These are phyloP conservation scores for Drosophila oshimai DNA, from an alignment of 1,140 invertebrate species.

Conservation along the genomic window DNA sequence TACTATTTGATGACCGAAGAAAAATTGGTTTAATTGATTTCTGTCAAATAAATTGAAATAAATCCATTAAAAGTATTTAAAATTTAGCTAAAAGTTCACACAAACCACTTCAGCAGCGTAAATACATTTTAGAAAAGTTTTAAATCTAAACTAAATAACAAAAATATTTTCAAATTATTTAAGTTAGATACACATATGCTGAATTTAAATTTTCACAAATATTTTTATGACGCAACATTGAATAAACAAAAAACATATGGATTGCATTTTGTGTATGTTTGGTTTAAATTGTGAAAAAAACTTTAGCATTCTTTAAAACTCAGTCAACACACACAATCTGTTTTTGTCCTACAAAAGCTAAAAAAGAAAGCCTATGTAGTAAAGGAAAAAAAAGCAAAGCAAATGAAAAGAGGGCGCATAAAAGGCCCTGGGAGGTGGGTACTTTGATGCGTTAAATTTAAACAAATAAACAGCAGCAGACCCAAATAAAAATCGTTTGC, in stretches of 20 bases:
- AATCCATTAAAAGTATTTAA: neutral
- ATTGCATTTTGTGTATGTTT: neutral
- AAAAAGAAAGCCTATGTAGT: conserved; percentile 17
- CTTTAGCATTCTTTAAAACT: conserved; percentile 14
- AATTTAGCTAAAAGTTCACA: neutral
- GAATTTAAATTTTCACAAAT: too few relatives aligned
- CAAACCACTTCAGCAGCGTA: too few relatives aligned
- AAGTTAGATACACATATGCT: too few relatives aligned
- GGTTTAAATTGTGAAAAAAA: conserved; percentile 14
- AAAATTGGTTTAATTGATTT: conserved; percentile 1
- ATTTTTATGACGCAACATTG: too few relatives aligned
- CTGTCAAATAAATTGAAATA: neutral
- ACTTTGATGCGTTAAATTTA: conserved; percentile 71
- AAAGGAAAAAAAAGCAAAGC: conserved; percentile 37
- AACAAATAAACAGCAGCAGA: conserved; percentile 76
- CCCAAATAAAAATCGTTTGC: conserved; percentile 67
- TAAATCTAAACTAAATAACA: neutral
- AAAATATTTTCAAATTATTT: too few relatives aligned
- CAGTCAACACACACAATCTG: conserved; percentile 24
- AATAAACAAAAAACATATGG: neutral
- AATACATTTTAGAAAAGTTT: too few relatives aligned
- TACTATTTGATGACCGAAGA: conserved; percentile 4
- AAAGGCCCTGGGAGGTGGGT: neutral
- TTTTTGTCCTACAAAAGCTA: conserved; percentile 27
- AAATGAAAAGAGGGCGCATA: neutral